Evolutionary conservation across 1,140 invertebrate species (phyloP).

Genomic region (Euschistus heros): DNA sequence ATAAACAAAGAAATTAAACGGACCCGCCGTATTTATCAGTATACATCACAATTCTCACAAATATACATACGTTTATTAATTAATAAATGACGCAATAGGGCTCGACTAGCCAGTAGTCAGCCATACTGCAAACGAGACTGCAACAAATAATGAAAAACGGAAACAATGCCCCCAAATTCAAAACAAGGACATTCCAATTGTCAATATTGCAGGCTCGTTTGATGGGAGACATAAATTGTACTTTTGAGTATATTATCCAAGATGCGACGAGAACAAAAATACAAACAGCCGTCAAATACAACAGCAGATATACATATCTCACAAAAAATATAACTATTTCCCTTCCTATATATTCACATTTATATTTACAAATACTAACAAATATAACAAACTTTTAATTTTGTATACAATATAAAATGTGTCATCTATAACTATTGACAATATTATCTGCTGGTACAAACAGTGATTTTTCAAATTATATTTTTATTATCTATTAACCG

Average conservation of each 20-base stretch:
- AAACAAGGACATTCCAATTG: not conserved
- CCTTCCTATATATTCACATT: constrained; percentile 1
- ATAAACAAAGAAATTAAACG: not conserved
- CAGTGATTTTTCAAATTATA: not conserved
- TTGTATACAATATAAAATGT: constrained; percentile 9
- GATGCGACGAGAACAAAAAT: constrained; percentile 2
- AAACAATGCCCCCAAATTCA: not conserved
- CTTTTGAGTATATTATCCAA: not conserved
- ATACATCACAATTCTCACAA: constrained; percentile 4
- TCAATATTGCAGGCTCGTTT: not conserved
- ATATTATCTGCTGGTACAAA: not conserved
- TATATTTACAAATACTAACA: not conserved
- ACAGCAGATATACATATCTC: not conserved
- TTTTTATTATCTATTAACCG: not conserved
- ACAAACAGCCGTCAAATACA: not conserved
- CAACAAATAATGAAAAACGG: not conserved
- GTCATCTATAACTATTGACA: constrained; percentile 5
- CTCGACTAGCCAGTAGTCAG: not conserved
- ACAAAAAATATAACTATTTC: constrained; percentile 1
- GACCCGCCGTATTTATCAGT: constrained; percentile 1
- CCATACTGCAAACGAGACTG: not conserved
- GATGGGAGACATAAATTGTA: constrained; percentile 7
- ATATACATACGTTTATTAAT: not conserved
- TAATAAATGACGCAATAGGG: not conserved
- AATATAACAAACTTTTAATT: not conserved